Conservation (phyloP, 2,888 invertebrate species). For the Zeuzera pyrina region DNA sequence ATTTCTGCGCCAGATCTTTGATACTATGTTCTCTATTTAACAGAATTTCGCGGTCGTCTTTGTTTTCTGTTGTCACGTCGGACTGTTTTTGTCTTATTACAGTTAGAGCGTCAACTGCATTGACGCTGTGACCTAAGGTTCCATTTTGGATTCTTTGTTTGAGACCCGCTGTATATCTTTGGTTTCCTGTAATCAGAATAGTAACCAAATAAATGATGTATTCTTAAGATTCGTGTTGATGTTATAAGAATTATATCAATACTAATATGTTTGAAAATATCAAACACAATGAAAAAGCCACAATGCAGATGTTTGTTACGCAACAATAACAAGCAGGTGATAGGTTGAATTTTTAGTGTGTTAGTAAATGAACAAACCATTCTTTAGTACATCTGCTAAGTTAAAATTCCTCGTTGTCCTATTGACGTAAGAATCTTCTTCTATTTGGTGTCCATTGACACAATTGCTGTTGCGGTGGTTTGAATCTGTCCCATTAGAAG, state of each 20-base stretch:
- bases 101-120: conserved; percentile 47
- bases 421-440: conserved; percentile 31
- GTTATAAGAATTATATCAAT: neutral
- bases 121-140: conserved; percentile 68
- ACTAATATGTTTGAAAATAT: neutral
- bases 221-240: neutral
- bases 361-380: conserved; percentile 63
- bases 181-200: conserved; percentile 56
- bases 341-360: conserved; percentile 38
- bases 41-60: conserved; percentile 75
- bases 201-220: neutral
- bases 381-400: conserved; percentile 47
- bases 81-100: conserved; percentile 67
- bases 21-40: conserved; percentile 88
- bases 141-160: conserved; percentile 76
- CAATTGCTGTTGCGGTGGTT: conserved; percentile 26
- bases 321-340: conserved; percentile 8
- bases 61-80: conserved; percentile 73
- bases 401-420: conserved; percentile 31
- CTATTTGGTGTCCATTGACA: conserved; percentile 31
- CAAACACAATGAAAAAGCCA: conserved; percentile 4
- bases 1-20: conserved; percentile 89
- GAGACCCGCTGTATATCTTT: conserved; percentile 69
- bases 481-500: conserved; percentile 17
- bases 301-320: neutral